phyloP scores from a whole-genome alignment of 1,140 invertebrate genomes.

The Mamestra configurata region DNA sequence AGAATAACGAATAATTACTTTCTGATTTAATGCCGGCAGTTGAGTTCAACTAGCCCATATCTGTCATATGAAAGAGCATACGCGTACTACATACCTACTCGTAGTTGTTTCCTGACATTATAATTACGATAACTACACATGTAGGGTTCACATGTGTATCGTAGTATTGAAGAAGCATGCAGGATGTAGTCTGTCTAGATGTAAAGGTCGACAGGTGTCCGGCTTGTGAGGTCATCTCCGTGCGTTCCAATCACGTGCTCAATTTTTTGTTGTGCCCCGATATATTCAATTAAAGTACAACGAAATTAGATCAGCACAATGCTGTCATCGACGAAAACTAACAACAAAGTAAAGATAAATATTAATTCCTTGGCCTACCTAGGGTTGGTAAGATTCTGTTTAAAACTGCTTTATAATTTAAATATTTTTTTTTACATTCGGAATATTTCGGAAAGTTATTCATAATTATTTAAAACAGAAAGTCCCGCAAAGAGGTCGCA shows the following conservation, averaged over 20 bases:
- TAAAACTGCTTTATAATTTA: background rate
- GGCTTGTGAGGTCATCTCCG: slow-evolving; percentile 72
- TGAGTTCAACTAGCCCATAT: slow-evolving; percentile 6
- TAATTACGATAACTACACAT: slow-evolving; percentile 39
- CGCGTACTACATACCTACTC: slow-evolving; percentile 1
- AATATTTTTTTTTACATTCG: no score
- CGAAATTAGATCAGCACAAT: background rate
- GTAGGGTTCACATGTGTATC: slow-evolving; percentile 15
- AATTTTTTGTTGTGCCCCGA: slow-evolving; percentile 53
- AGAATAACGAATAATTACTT: slow-evolving; percentile 7
- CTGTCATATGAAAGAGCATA: slow-evolving; percentile 7
- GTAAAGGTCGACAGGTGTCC: slow-evolving; percentile 77
- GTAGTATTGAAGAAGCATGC: slow-evolving; percentile 58
- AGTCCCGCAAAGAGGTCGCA: background rate
- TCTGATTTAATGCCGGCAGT: slow-evolving; percentile 18
- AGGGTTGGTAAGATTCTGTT: background rate
- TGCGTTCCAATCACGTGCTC: slow-evolving; percentile 55
- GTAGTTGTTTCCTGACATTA: slow-evolving; percentile 33
- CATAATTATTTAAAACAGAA: background rate
- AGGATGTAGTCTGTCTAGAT: slow-evolving; percentile 61
- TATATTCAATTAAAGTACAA: slow-evolving; percentile 35
- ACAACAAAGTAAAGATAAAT: background rate
- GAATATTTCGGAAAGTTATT: background rate
- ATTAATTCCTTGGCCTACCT: no score
- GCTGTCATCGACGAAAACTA: background rate